phyloP scores from a whole-genome alignment of 2,113 vertebrate species.

The Octodon degus region DNA sequence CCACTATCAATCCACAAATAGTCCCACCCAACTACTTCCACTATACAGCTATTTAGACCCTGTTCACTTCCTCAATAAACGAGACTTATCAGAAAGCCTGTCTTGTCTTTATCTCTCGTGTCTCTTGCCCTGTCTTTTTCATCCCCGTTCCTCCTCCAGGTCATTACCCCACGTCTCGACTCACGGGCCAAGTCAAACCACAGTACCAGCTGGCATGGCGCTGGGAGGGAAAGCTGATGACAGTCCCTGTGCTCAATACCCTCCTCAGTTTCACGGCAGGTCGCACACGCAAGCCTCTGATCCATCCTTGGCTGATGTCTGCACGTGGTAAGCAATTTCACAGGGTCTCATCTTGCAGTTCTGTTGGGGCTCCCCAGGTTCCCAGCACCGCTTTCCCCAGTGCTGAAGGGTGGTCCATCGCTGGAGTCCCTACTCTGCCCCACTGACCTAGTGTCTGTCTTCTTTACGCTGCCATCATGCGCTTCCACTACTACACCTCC shows the following conservation, averaged over 20 bases:
- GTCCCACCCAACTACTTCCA: no score
- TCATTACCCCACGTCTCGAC: no score
- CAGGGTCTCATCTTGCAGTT: neutral
- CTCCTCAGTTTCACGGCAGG: neutral
- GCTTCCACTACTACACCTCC: neutral
- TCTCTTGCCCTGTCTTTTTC: no score
- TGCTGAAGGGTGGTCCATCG: no score
- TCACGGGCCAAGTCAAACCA: no score
- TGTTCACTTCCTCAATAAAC: no score
- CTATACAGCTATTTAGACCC: no score
- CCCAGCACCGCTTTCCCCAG: neutral
- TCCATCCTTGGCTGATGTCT: neutral
- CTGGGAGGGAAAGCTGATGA: neutral
- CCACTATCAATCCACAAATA: no score
- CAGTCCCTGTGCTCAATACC: neutral
- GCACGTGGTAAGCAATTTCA: neutral
- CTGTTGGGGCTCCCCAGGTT: no score
- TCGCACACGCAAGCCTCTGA: neutral
- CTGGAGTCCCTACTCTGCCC: neutral
- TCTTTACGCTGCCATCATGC: neutral
- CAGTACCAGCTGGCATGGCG: neutral
- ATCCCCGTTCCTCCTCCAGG: no score
- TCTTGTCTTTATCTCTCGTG: no score
- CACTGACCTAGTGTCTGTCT: neutral
- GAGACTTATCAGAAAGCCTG: no score